Percentiles rank a stretch among this genome's conserved stretches.
These are phyloP conservation scores for Leptoteleia sp. DNA, from an alignment of 1,140 invertebrate genomes.

Conservation along the genomic window DNA sequence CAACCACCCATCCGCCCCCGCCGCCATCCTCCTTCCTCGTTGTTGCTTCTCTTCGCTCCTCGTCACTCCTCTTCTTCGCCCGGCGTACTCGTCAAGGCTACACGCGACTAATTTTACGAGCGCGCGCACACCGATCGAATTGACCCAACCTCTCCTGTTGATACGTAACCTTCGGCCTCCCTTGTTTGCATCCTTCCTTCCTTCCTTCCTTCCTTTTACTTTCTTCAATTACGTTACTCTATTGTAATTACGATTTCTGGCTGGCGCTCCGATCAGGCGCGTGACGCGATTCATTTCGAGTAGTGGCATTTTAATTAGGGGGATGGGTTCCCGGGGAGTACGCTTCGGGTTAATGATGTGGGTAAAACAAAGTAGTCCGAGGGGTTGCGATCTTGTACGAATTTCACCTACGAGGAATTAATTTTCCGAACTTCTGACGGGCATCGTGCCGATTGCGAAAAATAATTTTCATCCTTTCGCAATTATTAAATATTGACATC, in stretches of 20 bases:
- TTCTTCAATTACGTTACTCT: constrained; percentile 55
- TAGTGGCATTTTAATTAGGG: constrained; percentile 26
- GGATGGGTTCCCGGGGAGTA: not conserved
- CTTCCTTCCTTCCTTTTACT: constrained; percentile 49
- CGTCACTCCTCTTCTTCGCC: too few species aligned
- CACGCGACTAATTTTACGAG: constrained; percentile 68
- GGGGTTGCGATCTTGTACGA: not conserved
- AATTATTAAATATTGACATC: too few species aligned
- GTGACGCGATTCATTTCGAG: constrained; percentile 24
- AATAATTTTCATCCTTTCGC: too few species aligned
- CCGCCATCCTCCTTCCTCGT: too few species aligned
- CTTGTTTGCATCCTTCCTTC: constrained; percentile 55
- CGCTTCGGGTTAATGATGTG: constrained; percentile 13
- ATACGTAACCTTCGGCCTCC: constrained; percentile 65
- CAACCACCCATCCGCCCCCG: too few species aligned
- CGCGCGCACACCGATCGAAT: constrained; percentile 67
- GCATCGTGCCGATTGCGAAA: too few species aligned
- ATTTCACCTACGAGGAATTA: too few species aligned
- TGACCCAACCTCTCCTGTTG: constrained; percentile 67
- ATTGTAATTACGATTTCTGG: too few species aligned
- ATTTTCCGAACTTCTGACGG: too few species aligned
- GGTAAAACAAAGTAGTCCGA: not conserved
- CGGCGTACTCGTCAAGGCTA: constrained; percentile 37
- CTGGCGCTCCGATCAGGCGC: constrained; percentile 14
- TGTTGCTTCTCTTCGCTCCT: too few species aligned